These are phyloP conservation scores for Tetramorium alpestre DNA, from an alignment of 1,140 invertebrate species.

Conservation along the genomic window DNA sequence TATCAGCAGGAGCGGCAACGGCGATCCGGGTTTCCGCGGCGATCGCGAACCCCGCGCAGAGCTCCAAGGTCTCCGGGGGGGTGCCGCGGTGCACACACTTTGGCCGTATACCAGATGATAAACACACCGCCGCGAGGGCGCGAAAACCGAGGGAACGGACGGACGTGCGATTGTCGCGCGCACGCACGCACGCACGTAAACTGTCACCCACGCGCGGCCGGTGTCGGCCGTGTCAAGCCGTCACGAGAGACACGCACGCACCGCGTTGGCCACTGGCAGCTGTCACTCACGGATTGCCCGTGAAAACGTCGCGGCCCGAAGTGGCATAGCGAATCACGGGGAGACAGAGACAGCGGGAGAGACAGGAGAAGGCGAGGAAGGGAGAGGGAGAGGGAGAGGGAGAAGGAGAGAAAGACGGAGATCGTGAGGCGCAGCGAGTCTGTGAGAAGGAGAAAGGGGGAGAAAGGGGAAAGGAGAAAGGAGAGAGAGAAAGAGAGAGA, in stretches of 20 bases:
- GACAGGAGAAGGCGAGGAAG: constrained; percentile 6
- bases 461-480: constrained; percentile 3
- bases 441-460: not conserved
- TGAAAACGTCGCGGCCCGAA: constrained; percentile 75
- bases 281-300: constrained; percentile 79
- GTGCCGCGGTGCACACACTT: constrained; percentile 63
- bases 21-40: constrained; percentile 24
- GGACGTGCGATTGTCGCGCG: constrained; percentile 28
- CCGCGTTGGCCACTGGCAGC: constrained; percentile 74
- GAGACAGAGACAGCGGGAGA: constrained; percentile 59
- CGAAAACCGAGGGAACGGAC: constrained; percentile 14
- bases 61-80: constrained; percentile 57
- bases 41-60: constrained; percentile 54
- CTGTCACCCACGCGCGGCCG: constrained; percentile 66
- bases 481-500: constrained; percentile 44
- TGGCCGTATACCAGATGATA: constrained; percentile 53
- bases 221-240: constrained; percentile 48
- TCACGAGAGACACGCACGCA: constrained; percentile 61
- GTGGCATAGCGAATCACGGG: constrained; percentile 71
- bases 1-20: not conserved
- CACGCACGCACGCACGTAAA: constrained; percentile 39
- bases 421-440: constrained; percentile 1
- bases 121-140: constrained; percentile 38
- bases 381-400: constrained; percentile 29
- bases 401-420: constrained; percentile 28